These are phyloP conservation scores for Motacilla alba DNA, from an alignment of 2,113 vertebrate species.

Conservation along the genomic window DNA sequence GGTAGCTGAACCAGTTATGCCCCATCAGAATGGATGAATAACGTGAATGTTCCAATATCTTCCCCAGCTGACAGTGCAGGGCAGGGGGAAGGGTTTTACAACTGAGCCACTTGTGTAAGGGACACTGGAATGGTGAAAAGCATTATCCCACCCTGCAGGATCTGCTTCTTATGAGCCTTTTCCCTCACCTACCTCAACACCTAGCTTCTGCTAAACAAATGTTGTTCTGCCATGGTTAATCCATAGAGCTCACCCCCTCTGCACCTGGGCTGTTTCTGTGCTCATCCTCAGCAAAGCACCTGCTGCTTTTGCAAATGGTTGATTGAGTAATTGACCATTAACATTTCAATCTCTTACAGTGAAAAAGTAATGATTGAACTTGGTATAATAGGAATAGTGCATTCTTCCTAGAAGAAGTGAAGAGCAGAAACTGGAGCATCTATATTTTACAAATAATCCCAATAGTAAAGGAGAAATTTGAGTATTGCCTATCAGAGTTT, in stretches of 20 bases:
- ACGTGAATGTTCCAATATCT: not conserved
- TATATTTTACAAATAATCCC: not conserved
- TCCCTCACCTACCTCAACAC: not conserved
- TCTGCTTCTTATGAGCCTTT: not conserved
- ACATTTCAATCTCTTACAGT: not conserved
- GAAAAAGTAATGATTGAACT: not conserved
- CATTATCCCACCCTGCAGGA: not conserved
- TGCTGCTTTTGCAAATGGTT: not conserved
- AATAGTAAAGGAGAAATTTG: not conserved
- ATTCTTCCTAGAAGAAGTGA: not conserved
- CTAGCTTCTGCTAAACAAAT: not conserved
- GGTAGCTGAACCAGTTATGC: not conserved
- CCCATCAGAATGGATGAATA: not conserved
- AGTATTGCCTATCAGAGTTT: not conserved
- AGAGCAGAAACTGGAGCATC: not conserved
- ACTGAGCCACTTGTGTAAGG: not conserved
- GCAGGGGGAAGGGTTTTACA: not conserved
- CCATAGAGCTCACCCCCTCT: not conserved
- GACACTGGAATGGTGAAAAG: not conserved
- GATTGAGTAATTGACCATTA: not conserved
- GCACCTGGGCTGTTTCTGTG: not conserved
- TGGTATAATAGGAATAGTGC: not conserved
- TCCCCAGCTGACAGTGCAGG: fast-evolving
- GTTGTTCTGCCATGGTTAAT: not conserved
- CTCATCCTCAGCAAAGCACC: not conserved